Evolutionary conservation across 2,888 invertebrate genomes (phyloP).

Genomic region (Pyrrhosoma nymphula): DNA sequence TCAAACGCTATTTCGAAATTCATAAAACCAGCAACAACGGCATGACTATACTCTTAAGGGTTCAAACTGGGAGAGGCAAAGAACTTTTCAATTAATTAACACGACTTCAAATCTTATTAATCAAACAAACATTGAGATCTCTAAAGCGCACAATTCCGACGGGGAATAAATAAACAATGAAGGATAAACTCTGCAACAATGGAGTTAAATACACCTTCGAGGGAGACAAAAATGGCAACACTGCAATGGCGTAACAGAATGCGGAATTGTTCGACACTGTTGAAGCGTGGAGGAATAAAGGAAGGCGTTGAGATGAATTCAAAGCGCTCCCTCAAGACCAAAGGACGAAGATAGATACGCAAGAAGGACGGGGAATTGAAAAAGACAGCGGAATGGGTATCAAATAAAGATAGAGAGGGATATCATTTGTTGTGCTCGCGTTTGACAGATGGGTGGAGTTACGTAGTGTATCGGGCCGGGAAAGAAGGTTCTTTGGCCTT

Average conservation of each 20-base stretch:
- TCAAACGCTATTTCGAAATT: too few relatives aligned
- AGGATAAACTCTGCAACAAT: neutral
- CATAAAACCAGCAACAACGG: too few relatives aligned
- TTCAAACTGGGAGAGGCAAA: too few relatives aligned
- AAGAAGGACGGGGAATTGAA: neutral
- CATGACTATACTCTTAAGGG: too few relatives aligned
- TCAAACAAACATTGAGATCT: too few relatives aligned
- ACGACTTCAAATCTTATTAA: too few relatives aligned
- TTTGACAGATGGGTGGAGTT: neutral
- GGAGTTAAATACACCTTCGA: neutral
- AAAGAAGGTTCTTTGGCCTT: neutral
- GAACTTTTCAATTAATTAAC: too few relatives aligned
- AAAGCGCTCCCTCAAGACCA: neutral
- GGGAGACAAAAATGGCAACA: neutral
- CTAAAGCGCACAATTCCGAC: too few relatives aligned
- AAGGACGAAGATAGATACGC: neutral
- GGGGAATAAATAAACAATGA: neutral
- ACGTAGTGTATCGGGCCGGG: too few relatives aligned
- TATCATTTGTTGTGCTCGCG: neutral
- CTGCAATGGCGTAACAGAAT: neutral
- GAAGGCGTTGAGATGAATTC: neutral
- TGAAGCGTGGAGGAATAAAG: neutral
- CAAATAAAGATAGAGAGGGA: neutral
- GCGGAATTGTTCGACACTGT: neutral
- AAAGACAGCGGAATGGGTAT: neutral